phyloP scores from a whole-genome alignment of 2,888 invertebrate species.

The Fabriciana adippe region DNA sequence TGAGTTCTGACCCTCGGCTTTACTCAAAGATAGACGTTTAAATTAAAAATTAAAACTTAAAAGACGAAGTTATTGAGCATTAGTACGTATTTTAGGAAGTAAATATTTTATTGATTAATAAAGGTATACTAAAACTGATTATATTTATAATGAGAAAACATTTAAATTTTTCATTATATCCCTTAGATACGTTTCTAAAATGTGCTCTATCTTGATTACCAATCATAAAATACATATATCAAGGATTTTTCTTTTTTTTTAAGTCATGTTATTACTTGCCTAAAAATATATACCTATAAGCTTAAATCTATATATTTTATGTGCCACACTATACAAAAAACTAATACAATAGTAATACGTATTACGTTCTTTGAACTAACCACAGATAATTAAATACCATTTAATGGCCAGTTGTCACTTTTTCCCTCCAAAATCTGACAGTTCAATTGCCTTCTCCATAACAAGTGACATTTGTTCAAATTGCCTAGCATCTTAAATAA shows the following conservation, averaged over 20 bases:
- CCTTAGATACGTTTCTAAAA: no score
- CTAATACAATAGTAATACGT: neutral
- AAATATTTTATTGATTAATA: neutral
- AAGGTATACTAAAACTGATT: no score
- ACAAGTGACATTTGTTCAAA: slow-evolving; percentile 78
- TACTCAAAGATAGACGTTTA: slow-evolving; percentile 66
- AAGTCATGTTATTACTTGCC: no score
- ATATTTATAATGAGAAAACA: no score
- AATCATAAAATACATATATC: no score
- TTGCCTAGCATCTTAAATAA: slow-evolving; percentile 55
- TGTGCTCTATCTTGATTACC: no score
- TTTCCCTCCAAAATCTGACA: slow-evolving; percentile 74
- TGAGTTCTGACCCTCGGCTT: slow-evolving; percentile 66
- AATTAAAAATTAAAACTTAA: slow-evolving; percentile 70
- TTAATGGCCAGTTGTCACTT: slow-evolving; percentile 43
- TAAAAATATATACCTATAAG: neutral
- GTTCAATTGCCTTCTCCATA: slow-evolving; percentile 68
- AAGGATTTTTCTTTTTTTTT: no score
- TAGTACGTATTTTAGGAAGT: neutral
- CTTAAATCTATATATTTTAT: slow-evolving; percentile 12
- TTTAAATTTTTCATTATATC: no score
- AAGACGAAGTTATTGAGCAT: slow-evolving; percentile 25
- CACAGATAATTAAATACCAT: slow-evolving; percentile 32
- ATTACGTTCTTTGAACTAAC: slow-evolving; percentile 13
- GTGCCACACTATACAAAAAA: neutral